phyloP scores from a whole-genome alignment of 2,797 vertebrate species.

The Gambusia yucatana region DNA sequence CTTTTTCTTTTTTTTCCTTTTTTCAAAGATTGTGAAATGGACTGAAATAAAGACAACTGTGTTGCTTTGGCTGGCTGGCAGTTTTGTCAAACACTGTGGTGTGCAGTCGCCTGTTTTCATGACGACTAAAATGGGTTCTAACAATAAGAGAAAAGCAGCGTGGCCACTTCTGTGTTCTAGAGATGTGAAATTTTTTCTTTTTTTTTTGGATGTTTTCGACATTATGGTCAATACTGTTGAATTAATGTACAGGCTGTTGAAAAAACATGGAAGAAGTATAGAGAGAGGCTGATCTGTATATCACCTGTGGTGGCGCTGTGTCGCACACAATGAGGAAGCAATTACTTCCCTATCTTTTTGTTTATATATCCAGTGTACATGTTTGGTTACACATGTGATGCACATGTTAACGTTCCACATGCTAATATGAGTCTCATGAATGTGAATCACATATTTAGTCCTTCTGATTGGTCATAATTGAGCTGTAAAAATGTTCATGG shows the following conservation, averaged over 20 bases:
- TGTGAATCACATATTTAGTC: neutral
- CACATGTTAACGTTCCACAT: neutral
- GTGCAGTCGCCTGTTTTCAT: too few relatives aligned
- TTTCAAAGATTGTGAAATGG: neutral
- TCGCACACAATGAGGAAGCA: too few relatives aligned
- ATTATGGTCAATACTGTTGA: too few relatives aligned
- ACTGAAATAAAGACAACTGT: neutral
- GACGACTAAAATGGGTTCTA: too few relatives aligned
- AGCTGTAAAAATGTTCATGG: neutral
- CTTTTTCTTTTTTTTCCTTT: neutral
- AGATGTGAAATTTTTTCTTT: too few relatives aligned
- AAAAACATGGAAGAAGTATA: too few relatives aligned
- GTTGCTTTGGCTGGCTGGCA: neutral
- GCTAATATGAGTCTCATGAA: neutral
- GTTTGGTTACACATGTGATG: neutral
- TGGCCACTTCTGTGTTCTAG: too few relatives aligned
- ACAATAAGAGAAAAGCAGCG: too few relatives aligned
- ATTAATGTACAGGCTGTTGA: too few relatives aligned
- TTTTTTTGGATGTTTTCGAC: too few relatives aligned
- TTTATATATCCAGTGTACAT: neutral
- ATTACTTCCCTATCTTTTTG: neutral
- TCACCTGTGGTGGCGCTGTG: too few relatives aligned
- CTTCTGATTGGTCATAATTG: neutral
- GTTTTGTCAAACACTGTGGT: neutral
- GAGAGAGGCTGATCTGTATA: too few relatives aligned